Evolutionary conservation across 2,113 vertebrate genomes (phyloP).

Genomic region (Pedionomus torquatus): DNA sequence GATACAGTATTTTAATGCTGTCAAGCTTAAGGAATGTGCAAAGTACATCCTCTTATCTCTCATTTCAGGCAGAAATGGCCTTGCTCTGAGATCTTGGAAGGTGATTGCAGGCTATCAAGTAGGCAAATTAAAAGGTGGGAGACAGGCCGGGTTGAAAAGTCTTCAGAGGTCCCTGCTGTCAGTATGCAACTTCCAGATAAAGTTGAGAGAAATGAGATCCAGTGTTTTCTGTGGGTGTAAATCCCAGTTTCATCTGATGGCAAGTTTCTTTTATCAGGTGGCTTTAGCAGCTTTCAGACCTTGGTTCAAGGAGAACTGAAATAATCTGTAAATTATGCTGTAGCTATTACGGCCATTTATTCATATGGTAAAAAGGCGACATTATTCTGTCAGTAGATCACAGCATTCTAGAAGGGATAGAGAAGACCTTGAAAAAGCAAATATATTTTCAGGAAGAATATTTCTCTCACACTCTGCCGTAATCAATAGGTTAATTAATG

Average conservation of each 20-base stretch:
- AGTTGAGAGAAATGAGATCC: conserved; percentile 20
- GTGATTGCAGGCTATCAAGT: conserved; percentile 15
- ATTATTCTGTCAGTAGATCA: conserved; percentile 23
- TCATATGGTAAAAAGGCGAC: conserved; percentile 8
- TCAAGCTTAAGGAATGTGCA: background rate
- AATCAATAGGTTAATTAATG: conserved; percentile 62
- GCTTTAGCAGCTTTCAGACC: conserved; percentile 24
- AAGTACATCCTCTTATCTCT: conserved; percentile 47
- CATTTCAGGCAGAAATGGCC: conserved; percentile 11
- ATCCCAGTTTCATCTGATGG: background rate
- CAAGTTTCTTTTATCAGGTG: background rate
- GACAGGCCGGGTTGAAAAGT: background rate
- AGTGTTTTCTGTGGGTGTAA: conserved; percentile 13
- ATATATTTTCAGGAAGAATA: conserved; percentile 20
- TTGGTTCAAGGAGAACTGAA: conserved; percentile 48
- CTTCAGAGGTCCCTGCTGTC: conserved; percentile 11
- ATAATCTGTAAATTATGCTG: conserved; percentile 44
- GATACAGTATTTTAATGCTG: conserved; percentile 38
- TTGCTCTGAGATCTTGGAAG: background rate
- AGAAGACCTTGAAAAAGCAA: conserved; percentile 20
- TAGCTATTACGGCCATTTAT: conserved; percentile 43
- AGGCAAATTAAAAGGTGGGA: conserved; percentile 5
- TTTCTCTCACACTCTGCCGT: background rate
- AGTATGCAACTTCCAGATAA: conserved; percentile 30
- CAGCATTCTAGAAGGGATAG: background rate